These are phyloP conservation scores for Rotaria socialis DNA, from an alignment of 2,888 invertebrate genomes.

Conservation along the genomic window DNA sequence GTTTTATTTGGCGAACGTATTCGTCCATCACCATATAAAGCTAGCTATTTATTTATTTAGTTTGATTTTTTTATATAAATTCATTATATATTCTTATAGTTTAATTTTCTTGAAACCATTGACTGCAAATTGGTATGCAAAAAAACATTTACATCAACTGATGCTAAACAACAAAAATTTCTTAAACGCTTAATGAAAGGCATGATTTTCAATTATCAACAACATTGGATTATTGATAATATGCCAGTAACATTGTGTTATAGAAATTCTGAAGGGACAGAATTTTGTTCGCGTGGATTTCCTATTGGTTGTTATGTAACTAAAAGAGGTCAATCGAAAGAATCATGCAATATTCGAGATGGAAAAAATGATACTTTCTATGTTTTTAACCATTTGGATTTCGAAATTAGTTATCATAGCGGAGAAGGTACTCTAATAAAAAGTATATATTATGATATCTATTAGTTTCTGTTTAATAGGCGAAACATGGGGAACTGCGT, in stretches of 20 bases:
- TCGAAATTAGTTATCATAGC: constrained; percentile 81
- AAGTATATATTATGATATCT: too few relatives aligned
- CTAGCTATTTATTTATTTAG: constrained; percentile 56
- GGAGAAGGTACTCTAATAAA: constrained; percentile 63
- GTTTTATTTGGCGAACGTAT: constrained; percentile 99
- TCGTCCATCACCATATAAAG: constrained; percentile 82
- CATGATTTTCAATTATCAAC: constrained; percentile 89
- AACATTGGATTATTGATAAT: constrained; percentile 84
- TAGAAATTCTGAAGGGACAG: constrained; percentile 53
- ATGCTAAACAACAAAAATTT: constrained; percentile 67
- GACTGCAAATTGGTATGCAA: constrained; percentile 57
- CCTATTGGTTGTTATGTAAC: constrained; percentile 90
- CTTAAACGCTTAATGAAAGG: constrained; percentile 81
- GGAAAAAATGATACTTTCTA: constrained; percentile 71
- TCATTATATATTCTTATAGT: background rate
- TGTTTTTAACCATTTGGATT: constrained; percentile 91
- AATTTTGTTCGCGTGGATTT: constrained; percentile 86
- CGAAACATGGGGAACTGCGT: constrained; percentile 90
- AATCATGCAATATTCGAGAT: constrained; percentile 59
- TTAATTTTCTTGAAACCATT: background rate
- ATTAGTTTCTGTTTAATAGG: constrained; percentile 49
- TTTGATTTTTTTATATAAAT: background rate
- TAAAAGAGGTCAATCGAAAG: constrained; percentile 62
- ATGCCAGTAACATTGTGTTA: constrained; percentile 99
- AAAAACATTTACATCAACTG: constrained; percentile 69